Evolutionary conservation across 2,113 vertebrate species (phyloP), one percentile per base, ranked within the genome.

Genomic region (Lepus europaeus): DNA sequence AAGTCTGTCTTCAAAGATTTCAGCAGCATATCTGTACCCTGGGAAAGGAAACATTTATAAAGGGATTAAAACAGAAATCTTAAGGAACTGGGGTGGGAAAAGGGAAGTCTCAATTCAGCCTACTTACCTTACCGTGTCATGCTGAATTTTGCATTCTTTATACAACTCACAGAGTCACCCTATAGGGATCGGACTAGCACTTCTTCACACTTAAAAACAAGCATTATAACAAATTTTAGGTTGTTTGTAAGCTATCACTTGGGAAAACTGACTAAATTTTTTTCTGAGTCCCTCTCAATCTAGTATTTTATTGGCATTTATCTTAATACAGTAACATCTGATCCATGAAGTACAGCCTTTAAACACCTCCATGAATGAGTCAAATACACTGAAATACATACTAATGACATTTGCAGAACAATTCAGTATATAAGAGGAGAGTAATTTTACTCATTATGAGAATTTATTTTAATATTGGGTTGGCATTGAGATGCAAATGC

Each of bases 31-130:
- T 92, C 92, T 96, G 82, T 45, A 77, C 88, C 94, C 36, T 96
- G 97, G 95, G 97, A 97, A 97, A 96, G 96, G 96, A 97, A 97
- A 61, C 36, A 68, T 94, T 95, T 53, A 93, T 96, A 92, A 95
- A 88, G 92, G 83, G 95, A 95, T 92, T 87, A 91, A 89, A 95
- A 92, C 92, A 95, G 91, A 95, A 88, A 76, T 76, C 53, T 70
- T 76, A 95, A 92, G 68, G 73, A 70, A 72, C 33, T 73, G 20
- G 45, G 73, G 90, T 68, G 74, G 86, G 86, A 96, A 82, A 86
- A 85, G 39, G 87, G 86, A 92, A 90, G 89, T 95, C 66, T 97
- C 7, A 4, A 2, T 77, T 88, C 91, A 84, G 59, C 86, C 81
- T 81, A 56, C 27, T 88, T 94, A 89, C 64, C 66, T 86, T 53